Evolutionary conservation across 2,797 vertebrate genomes (phyloP).

Genomic region (Enteromius treurensis): DNA sequence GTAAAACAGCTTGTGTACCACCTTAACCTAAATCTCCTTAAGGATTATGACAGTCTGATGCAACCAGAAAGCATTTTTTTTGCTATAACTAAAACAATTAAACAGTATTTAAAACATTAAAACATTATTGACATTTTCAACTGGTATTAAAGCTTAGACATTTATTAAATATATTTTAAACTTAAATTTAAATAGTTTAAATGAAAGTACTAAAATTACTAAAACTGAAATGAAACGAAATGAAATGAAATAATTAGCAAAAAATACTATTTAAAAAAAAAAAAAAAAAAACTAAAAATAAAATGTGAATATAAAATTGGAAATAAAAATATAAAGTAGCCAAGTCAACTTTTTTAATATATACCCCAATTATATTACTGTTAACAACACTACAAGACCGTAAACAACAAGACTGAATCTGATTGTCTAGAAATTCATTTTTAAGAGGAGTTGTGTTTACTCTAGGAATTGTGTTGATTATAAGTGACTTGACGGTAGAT

Average conservation of each 20-base stretch:
- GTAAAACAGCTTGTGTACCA: neutral
- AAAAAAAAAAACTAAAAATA: neutral
- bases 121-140: neutral
- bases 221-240: neutral
- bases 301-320: no score
- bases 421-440: neutral
- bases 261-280: neutral
- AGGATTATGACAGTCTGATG: neutral
- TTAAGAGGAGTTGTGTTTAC: neutral
- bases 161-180: neutral
- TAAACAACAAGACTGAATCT: neutral
- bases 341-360: neutral
- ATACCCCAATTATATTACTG: neutral
- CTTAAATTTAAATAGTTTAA: neutral
- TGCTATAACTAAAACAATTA: neutral
- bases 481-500: neutral
- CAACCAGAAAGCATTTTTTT: neutral
- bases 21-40: neutral
- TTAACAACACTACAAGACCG: no score
- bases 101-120: no score
- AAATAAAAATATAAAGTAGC: neutral
- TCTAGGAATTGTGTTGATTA: neutral
- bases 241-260: no score
- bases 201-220: neutral
- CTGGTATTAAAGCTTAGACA: neutral